Evolutionary conservation across 2,888 invertebrate species (phyloP), one percentile per base, ranked within the genome.

Genomic region (Phaedon cochleariae): DNA sequence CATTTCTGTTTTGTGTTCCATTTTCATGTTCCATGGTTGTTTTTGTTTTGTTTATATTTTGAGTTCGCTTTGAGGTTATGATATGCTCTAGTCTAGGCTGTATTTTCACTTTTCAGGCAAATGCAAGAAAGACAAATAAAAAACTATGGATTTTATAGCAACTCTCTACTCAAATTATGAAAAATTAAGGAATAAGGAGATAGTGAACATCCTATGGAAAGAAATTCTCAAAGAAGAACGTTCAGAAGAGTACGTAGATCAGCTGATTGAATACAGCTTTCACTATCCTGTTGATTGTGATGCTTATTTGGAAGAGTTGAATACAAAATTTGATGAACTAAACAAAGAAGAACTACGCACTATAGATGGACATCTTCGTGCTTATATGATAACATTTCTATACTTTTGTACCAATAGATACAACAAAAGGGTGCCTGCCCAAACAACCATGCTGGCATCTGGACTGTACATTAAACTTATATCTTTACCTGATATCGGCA

Each of bases 231-330:
- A 68, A 26, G 72, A 70, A 54, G 67, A 69, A 37, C 64, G 64
- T 31, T 65, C 51, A 58, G 61, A 65, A 37, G 58, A 70, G 5
- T 49, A 68, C 37, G 21, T 67, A 3, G 74, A 75, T 21, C 51
- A 68, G 18, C 46, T 74, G 22, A 72, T 74, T 48, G 74, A 74
- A 59, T 76, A 74, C 48, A 74, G 72, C 46, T 73, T 74, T 53
- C 74, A 76, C 37, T 71, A 71, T 60, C 74, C 75, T 34, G 72
- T 76, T 22, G 75, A 76, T 62, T 70, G 72, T 34, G 71, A 73
- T 59, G 26, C 62, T 53, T 76, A 72, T 63, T 62, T 76, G 17
- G 67, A 68, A 63, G 69, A 71, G 18, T 61, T 74, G 20, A 64
- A 62, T 58, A 46, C 67, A 37, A 71, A 72, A 63, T 76, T 70